These are phyloP conservation scores for Dunckerocampus dactyliophorus DNA, from an alignment of 2,113 vertebrate genomes.

Conservation along the genomic window DNA sequence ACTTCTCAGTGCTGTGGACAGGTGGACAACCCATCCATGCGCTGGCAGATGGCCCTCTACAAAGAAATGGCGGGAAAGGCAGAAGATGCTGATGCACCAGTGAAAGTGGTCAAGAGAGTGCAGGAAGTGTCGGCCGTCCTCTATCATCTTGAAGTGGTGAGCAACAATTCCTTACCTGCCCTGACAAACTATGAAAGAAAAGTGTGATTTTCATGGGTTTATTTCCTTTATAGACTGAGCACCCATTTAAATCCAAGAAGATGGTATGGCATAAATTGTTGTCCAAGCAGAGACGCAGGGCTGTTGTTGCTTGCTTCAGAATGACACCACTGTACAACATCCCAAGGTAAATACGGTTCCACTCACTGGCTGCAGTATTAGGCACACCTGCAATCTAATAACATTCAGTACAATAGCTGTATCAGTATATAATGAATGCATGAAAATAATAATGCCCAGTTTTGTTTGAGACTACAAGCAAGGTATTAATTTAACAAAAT, in stretches of 20 bases:
- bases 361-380: not conserved
- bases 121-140: constrained; percentile 90
- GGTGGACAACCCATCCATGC: constrained; percentile 88
- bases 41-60: constrained; percentile 93
- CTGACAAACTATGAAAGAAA: not conserved
- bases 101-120: constrained; percentile 87
- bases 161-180: not conserved
- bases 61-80: constrained; percentile 85
- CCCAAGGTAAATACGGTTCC: constrained; percentile 72
- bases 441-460: no score
- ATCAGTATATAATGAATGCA: no score
- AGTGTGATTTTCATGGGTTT: not conserved
- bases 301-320: constrained; percentile 91
- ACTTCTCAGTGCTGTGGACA: constrained; percentile 43
- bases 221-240: constrained; percentile 75
- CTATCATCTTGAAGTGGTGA: constrained; percentile 86
- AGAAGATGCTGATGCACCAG: constrained; percentile 81
- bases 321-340: constrained; percentile 93
- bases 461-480: no score
- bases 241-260: constrained; percentile 92
- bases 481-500: no score
- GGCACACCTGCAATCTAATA: not conserved
- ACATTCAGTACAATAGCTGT: no score
- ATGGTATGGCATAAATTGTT: constrained; percentile 95
- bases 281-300: constrained; percentile 91